phyloP scores from a whole-genome alignment of 2,797 vertebrate species.

The Sciaenops ocellatus region DNA sequence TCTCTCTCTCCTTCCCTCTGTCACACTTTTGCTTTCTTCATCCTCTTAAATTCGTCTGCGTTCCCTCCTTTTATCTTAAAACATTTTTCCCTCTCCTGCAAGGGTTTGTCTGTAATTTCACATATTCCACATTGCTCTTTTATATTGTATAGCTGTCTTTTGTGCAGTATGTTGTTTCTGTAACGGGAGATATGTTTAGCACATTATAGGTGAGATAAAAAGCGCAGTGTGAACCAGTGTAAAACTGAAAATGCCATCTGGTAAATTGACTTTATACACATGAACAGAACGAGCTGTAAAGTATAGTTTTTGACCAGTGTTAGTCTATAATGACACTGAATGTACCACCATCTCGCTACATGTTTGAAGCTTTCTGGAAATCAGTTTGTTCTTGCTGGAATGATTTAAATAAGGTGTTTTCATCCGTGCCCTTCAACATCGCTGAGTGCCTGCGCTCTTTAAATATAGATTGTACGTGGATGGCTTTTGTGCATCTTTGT shows the following conservation, averaged over 20 bases:
- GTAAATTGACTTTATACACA: conserved; percentile 56
- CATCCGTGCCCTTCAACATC: conserved; percentile 43
- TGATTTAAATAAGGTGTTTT: conserved; percentile 52
- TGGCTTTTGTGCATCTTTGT: conserved; percentile 29
- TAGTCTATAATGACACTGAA: conserved; percentile 53
- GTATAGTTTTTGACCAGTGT: conserved; percentile 56
- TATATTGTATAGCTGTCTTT: conserved; percentile 32
- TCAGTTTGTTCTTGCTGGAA: conserved; percentile 47
- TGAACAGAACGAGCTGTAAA: conserved; percentile 29
- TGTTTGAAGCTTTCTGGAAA: conserved; percentile 41
- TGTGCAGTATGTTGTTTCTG: conserved; percentile 9
- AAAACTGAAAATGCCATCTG: conserved; percentile 57
- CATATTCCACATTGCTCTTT: conserved; percentile 43
- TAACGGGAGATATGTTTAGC: conserved; percentile 41
- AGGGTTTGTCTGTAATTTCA: conserved; percentile 39
- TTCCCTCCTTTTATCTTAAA: conserved; percentile 22
- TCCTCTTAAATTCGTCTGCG: conserved; percentile 38
- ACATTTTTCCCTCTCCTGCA: conserved; percentile 26
- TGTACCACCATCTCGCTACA: conserved; percentile 24
- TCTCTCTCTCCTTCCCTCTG: conserved; percentile 28
- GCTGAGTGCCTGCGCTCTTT: conserved; percentile 26
- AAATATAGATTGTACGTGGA: conserved; percentile 34
- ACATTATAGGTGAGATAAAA: conserved; percentile 54
- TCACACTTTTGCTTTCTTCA: conserved; percentile 45
- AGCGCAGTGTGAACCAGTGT: conserved; percentile 32